These are phyloP conservation scores for Bombus balteatus DNA, from an alignment of 1,140 invertebrate genomes.

Conservation along the genomic window DNA sequence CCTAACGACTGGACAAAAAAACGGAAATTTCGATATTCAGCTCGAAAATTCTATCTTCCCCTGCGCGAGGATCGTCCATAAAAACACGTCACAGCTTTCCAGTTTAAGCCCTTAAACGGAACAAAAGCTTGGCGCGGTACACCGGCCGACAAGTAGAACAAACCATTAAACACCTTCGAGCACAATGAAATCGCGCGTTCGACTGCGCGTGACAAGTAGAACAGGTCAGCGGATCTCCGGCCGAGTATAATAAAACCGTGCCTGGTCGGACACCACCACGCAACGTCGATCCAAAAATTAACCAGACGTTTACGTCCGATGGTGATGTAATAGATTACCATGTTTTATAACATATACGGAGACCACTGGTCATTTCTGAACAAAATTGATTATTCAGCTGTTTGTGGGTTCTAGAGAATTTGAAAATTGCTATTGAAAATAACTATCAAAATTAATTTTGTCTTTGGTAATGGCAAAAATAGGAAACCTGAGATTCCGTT, in stretches of 20 bases:
- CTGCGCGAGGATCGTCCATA: not conserved
- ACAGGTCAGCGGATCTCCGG: slow-evolving; percentile 29
- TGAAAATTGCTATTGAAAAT: too few relatives aligned
- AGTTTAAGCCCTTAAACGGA: slow-evolving; percentile 5
- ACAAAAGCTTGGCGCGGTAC: slow-evolving; percentile 14
- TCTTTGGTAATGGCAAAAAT: too few relatives aligned
- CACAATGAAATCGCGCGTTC: slow-evolving; percentile 15
- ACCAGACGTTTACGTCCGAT: not conserved
- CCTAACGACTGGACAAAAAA: not conserved
- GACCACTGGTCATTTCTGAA: not conserved
- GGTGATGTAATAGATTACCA: not conserved
- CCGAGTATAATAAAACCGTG: not conserved
- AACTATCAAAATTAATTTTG: too few relatives aligned
- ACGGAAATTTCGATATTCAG: not conserved
- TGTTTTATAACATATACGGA: not conserved
- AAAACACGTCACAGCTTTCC: slow-evolving; percentile 10
- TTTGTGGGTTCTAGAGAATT: too few relatives aligned
- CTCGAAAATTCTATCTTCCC: not conserved
- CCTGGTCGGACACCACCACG: not conserved
- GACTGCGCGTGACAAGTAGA: slow-evolving; percentile 34
- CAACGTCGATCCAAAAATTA: not conserved
- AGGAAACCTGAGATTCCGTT: too few relatives aligned
- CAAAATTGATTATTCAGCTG: too few relatives aligned
- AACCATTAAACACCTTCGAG: slow-evolving; percentile 36
- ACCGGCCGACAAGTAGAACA: slow-evolving; percentile 13